Conservation (phyloP, 2,797 vertebrate species). For the Telmatherina bonti region DNA sequence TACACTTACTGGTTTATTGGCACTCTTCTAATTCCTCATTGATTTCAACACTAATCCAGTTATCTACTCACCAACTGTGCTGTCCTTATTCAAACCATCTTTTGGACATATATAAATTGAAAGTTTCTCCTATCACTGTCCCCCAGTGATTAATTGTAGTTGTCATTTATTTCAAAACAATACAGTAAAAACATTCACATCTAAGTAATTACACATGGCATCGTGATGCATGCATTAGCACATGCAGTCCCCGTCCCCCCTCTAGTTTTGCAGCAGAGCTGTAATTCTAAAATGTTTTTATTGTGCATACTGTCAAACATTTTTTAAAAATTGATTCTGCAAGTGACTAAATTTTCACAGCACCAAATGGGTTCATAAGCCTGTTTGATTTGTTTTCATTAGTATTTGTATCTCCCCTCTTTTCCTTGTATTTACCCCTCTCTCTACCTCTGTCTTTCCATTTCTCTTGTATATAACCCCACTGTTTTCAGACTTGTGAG, state of each 20-base stretch:
- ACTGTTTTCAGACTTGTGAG: conserved; percentile 87
- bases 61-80: conserved; percentile 1
- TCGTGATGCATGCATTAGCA: background rate
- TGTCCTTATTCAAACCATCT: background rate
- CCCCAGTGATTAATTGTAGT: background rate
- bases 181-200: conserved; percentile 2
- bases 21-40: background rate
- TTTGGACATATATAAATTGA: background rate
- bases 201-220: conserved; percentile 1
- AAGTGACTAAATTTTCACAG: conserved; percentile 69
- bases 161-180: background rate
- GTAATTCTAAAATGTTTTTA: conserved; percentile 7
- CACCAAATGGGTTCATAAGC: conserved; percentile 72
- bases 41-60: conserved; percentile 5
- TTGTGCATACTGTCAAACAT: conserved; percentile 4
- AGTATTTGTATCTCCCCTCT: conserved; percentile 84
- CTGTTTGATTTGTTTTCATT: conserved; percentile 74
- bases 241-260: background rate
- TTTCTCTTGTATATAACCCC: conserved; percentile 89
- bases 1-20: conserved; percentile 10
- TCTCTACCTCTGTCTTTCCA: conserved; percentile 87
- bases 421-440: conserved; percentile 85
- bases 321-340: conserved; percentile 38
- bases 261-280: conserved; percentile 6
- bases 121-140: background rate